phyloP scores from a whole-genome alignment of 2,888 invertebrate genomes.

The Auanema freiburgensis region DNA sequence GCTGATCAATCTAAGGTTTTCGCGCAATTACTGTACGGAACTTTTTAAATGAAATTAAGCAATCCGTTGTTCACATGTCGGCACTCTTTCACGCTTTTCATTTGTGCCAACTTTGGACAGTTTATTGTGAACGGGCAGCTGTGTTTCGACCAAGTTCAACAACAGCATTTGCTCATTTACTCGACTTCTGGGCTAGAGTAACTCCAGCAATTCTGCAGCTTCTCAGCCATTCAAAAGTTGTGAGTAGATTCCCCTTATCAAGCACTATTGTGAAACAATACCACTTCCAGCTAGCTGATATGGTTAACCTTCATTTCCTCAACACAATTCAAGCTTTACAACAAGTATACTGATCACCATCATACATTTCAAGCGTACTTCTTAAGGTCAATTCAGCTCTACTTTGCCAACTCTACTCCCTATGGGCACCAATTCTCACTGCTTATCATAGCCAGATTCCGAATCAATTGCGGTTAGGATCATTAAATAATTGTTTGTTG shows the following conservation, averaged over 20 bases:
- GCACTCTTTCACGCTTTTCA: slow-evolving; percentile 95
- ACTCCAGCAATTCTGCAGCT: slow-evolving; percentile 92
- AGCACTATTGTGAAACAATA: not conserved
- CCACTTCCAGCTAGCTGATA: slow-evolving; percentile 82
- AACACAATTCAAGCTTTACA: slow-evolving; percentile 89
- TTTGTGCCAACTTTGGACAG: slow-evolving; percentile 96
- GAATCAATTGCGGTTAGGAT: slow-evolving; percentile 52
- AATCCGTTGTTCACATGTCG: slow-evolving; percentile 89
- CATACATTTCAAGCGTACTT: no score
- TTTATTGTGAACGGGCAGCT: slow-evolving; percentile 81
- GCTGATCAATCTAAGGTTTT: slow-evolving; percentile 84
- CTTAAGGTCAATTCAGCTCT: slow-evolving; percentile 49
- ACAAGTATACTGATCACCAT: slow-evolving; percentile 80
- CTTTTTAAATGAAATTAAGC: slow-evolving; percentile 64
- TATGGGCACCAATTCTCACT: slow-evolving; percentile 93
- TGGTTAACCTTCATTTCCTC: slow-evolving; percentile 93
- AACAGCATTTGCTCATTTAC: slow-evolving; percentile 68
- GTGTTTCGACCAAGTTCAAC: slow-evolving; percentile 31
- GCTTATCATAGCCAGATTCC: slow-evolving; percentile 82
- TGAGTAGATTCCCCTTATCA: slow-evolving; percentile 67
- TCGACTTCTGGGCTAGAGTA: slow-evolving; percentile 98
- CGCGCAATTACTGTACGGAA: not conserved
- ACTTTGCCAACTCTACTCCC: slow-evolving; percentile 71
- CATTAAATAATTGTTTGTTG: no score
- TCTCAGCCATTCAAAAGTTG: slow-evolving; percentile 86